Evolutionary conservation across 1,140 invertebrate genomes (phyloP), one percentile per base, ranked within the genome.

Genomic region (Arctopsyche grandis): DNA sequence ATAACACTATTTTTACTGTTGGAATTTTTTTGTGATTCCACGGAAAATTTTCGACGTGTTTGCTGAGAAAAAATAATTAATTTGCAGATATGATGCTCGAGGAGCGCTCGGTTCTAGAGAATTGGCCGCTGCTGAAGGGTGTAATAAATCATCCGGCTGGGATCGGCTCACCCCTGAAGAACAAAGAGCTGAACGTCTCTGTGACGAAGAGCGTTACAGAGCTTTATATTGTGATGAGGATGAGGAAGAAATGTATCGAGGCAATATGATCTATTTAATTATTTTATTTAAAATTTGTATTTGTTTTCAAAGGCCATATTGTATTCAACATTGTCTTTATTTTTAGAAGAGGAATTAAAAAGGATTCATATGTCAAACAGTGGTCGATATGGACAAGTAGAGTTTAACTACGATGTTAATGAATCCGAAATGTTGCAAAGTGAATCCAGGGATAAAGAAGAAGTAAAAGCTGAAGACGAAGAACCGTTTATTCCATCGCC

Each of bases 81-180:
- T 89, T 84, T 90, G 86, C 86, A 99, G 98, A 89, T 99, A 99
- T 90, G 98, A 99, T 91, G 96, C 95, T 77, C 91, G 98, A 79
- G 96, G 96, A 69, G 93, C 96, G 66, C 90, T 98, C 78, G 93
- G 92, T 82, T 95, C 97, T 86, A 88, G 97, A 82, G 88, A 90
- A 66, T 91, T 92, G 85, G 95, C 96, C 86, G 91, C 94, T 46
- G 92, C 92, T 44, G 87, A 92, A 0, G 93, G 93, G 83, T 93
- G 93, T 82, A 93, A 90, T 84, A 89, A 89, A 78, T 89, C 90
- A 22, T 89, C 90, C 63, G 90, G 92, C 70, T 92, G 90, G 83
- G 87, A 90, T 1, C 90, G 91, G 85, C 88, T 92, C 80, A 93
- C 92, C 66, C 92, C 93, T 81, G 92, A 93, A 58, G 96, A 98